Evolutionary conservation across 2,888 invertebrate genomes (phyloP), one percentile per base, ranked within the genome.

Genomic region (Sphecodes monilicornis): DNA sequence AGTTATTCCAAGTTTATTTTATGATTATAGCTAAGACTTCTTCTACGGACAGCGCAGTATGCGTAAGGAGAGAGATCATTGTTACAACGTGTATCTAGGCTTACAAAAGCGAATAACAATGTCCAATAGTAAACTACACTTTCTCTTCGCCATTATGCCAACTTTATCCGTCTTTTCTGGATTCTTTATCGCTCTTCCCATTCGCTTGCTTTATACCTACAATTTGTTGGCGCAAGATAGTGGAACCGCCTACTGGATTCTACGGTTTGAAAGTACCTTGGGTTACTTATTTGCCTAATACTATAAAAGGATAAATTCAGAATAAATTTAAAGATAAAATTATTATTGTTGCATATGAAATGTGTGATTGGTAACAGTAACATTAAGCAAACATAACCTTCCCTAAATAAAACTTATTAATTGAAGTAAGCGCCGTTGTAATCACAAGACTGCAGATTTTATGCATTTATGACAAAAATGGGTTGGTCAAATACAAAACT

Each of bases 101-200:
- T 72, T 50, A 32, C 50, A 82, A 85, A 80, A 64, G 50, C 57
- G n/a, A 68, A 16, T 39, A 73, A 77, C 74, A 85, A 74, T 74
- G 74, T 26, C 29, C 29, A 36, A 43, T 66, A 32, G 54, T 64
- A 29, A 32, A 76, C 39, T 80, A 46, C 32, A 50, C 85, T 85
- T 84, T 84, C 84, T 80, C 74, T 70, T 18, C 39, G 4, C 60
- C 54, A 36, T 54, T 71, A 72, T 36, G 41, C 71, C 57, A 60
- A 36, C 26, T 72, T 70, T 39, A 36, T 71, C 43, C 26, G 16
- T 29, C 60, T 69, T 76, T n/a, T 46, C 50, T 54, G 6, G 22
- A 22, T 71, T 57, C 39, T 26, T 32, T 29, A 13, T 36, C 22
- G 18, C 41, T 43, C 43, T 70, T 43, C 43, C 29, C 18, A 29